Evolutionary conservation across 2,888 invertebrate genomes (phyloP), one percentile per base, ranked within the genome.

Genomic region (Cephus sareptanus): DNA sequence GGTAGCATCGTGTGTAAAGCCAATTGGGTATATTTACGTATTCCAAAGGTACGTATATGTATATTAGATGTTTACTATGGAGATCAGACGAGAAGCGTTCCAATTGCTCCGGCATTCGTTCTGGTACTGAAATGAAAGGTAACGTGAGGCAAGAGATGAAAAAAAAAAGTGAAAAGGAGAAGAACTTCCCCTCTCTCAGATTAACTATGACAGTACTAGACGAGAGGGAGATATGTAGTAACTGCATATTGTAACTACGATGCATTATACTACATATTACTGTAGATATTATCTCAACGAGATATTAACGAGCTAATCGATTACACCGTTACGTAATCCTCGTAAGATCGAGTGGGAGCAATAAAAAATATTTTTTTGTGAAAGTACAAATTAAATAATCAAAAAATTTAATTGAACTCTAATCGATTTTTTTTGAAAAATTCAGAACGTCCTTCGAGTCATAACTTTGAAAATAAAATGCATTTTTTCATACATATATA

Each of bases 121-220:
- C 56, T 23, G 56, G 70, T 75, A 77, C 75, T 71, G 34, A 77
- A 56, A 77, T 75, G 75, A 77, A 77, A 77, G 77, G 74, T 15
- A 74, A 75, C 71, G 37, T 77, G 77, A 77, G 34, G 77, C 77
- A 77, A 77, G 31, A 34, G 15, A 71, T 23, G 15, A 34, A 23
- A 71, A 31, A 35, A 33, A 35, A 34, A 71, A 31, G 12, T 4
- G 15, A 34, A 71, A 71, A 71, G 71, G 15, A 56, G 56, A 23
- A 56, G 56, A 37, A 37, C 56, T 9, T 56, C 23, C 56, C 56
- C 23, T 56, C 56, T 56, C 56, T 23, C 23, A 56, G 1, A 15
- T 56, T 56, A 56, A 56, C 56, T 23, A 56, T 23, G 6, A 23
- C 56, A 23, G 56, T 9, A 23, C 23, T 9, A 56, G 23, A 56